Conservation (phyloP, 1,140 invertebrate genomes). For the Drosophila bipectinata region DNA sequence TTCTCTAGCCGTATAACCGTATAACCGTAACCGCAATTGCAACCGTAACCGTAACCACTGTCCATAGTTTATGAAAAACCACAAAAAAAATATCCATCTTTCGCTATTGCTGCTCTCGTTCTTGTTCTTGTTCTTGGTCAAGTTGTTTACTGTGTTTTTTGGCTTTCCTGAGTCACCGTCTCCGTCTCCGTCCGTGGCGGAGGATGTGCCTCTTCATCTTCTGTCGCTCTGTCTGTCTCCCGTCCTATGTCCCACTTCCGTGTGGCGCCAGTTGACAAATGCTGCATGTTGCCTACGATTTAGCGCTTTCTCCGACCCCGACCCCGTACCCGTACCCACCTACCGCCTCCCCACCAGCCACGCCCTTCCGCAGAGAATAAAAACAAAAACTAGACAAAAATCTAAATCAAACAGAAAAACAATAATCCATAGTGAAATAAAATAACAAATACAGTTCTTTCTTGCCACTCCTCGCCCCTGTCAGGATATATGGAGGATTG, state of each 20-base stretch:
- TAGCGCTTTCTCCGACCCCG: conserved; percentile 10
- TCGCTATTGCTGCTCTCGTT: conserved; percentile 20
- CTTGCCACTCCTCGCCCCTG: conserved; percentile 95
- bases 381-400: conserved; percentile 15
- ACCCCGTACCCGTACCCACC: neutral
- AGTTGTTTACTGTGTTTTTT: conserved; percentile 58
- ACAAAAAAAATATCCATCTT: conserved; percentile 15
- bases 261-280: conserved; percentile 24
- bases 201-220: neutral
- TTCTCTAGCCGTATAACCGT: neutral
- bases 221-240: conserved; percentile 7
- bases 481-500: conserved; percentile 98
- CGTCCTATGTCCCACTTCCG: conserved; percentile 17
- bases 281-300: conserved; percentile 37
- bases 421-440: conserved; percentile 77
- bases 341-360: neutral
- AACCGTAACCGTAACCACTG: conserved; percentile 48
- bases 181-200: conserved; percentile 10
- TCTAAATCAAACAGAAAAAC: conserved; percentile 30
- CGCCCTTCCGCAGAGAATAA: conserved; percentile 13
- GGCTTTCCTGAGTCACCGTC: conserved; percentile 15
- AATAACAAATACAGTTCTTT: conserved; percentile 85
- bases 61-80: conserved; percentile 52
- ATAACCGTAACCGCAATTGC: conserved; percentile 13
- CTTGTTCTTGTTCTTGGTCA: conserved; percentile 48